These are phyloP conservation scores for Cirrhinus mrigala DNA, from an alignment of 2,797 vertebrate species.

Conservation along the genomic window DNA sequence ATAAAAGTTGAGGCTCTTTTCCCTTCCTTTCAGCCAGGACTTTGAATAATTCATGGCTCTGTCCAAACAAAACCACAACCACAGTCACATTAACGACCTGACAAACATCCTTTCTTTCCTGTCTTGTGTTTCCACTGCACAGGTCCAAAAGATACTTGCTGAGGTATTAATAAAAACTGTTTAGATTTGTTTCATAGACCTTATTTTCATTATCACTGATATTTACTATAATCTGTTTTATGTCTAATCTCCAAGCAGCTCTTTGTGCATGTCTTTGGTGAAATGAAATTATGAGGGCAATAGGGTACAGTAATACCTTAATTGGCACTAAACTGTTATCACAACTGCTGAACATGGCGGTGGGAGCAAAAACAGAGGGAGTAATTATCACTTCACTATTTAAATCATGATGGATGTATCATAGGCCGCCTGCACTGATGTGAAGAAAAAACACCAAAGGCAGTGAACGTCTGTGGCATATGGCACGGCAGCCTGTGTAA, in stretches of 20 bases:
- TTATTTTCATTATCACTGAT: not conserved
- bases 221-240: not conserved
- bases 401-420: constrained; percentile 42
- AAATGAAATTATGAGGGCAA: constrained; percentile 2
- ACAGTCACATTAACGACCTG: constrained; percentile 52
- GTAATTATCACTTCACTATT: constrained; percentile 35
- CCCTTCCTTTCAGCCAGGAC: constrained; percentile 15
- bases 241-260: not conserved
- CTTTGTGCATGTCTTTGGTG: constrained; percentile 15
- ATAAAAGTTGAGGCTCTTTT: constrained; percentile 10
- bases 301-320: constrained; percentile 28
- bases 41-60: constrained; percentile 53
- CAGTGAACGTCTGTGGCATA: constrained; percentile 32
- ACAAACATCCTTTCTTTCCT: constrained; percentile 40
- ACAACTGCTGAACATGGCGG: constrained; percentile 25
- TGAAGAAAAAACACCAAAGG: constrained; percentile 38
- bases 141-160: not conserved
- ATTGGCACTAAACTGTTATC: constrained; percentile 25
- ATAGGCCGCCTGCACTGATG: constrained; percentile 25
- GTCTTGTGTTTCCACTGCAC: constrained; percentile 1
- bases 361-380: constrained; percentile 39
- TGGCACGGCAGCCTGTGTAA: constrained; percentile 33
- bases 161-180: constrained; percentile 20
- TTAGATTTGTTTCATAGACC: not conserved
- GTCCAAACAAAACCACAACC: constrained; percentile 47